phyloP scores from a whole-genome alignment of 2,113 vertebrate species.

The Calonectris borealis region DNA sequence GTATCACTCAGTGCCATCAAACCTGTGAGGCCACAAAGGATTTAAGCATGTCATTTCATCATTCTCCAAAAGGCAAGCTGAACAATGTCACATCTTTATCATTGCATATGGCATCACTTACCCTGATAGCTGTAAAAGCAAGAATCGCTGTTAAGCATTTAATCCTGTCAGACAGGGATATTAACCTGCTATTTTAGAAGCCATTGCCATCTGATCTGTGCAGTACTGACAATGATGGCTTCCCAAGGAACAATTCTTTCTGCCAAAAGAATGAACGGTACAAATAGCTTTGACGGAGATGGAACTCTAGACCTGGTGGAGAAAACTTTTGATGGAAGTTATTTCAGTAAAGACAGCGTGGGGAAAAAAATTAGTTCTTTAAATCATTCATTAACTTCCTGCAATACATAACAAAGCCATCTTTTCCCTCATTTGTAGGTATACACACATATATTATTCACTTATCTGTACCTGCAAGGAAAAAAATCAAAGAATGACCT shows the following conservation, averaged over 20 bases:
- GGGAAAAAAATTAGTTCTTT: background rate
- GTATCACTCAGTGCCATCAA: background rate
- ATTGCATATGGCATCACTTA: constrained; percentile 61
- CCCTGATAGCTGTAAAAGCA: constrained; percentile 55
- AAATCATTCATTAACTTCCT: background rate
- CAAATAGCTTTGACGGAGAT: background rate
- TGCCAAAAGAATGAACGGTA: background rate
- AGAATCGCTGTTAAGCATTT: constrained; percentile 57
- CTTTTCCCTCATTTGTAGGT: background rate
- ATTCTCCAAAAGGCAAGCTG: constrained; percentile 41
- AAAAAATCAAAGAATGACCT: background rate
- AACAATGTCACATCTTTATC: constrained; percentile 65
- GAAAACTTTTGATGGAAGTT: constrained; percentile 1
- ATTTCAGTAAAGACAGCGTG: background rate
- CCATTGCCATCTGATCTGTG: constrained; percentile 47
- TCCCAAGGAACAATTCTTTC: constrained; percentile 46
- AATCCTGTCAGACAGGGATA: constrained; percentile 65
- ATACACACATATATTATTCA: background rate
- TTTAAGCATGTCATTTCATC: constrained; percentile 52
- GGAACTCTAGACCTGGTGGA: background rate
- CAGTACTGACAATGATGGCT: constrained; percentile 11
- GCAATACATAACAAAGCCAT: background rate
- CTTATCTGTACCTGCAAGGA: background rate
- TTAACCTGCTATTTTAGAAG: constrained; percentile 66
- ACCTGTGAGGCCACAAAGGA: constrained; percentile 43